phyloP scores from a whole-genome alignment of 92 coral and sea anemone genomes.

The Siderastrea siderea region DNA sequence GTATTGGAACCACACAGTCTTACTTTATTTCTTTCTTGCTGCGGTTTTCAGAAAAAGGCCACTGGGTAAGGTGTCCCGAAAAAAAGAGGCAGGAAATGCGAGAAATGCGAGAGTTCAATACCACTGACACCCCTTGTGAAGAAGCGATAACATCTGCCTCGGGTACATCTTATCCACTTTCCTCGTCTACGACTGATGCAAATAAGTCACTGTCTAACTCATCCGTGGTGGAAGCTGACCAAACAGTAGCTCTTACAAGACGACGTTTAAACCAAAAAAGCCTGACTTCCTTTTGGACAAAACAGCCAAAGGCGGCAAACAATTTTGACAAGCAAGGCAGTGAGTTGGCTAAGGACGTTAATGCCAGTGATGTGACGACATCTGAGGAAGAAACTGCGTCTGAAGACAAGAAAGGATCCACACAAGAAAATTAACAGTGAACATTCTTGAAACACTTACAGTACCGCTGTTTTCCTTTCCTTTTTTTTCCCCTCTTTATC shows the following conservation, averaged over 20 bases:
- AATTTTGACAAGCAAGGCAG: slow-evolving; percentile 3
- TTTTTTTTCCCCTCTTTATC: too few species aligned
- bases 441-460: background rate
- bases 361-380: slow-evolving; percentile 7
- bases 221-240: too few species aligned
- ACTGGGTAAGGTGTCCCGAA: slow-evolving; percentile 25
- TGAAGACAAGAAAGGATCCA: slow-evolving; percentile 16
- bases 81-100: slow-evolving; percentile 2
- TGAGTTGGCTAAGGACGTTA: slow-evolving; percentile 12
- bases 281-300: slow-evolving; percentile 14
- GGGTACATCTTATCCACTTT: too few species aligned
- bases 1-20: too few species aligned
- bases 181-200: slow-evolving; percentile 6
- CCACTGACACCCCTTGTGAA: too few species aligned
- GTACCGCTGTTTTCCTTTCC: background rate
- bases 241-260: slow-evolving; percentile 4
- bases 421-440: slow-evolving; percentile 16
- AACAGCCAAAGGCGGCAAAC: slow-evolving; percentile 3
- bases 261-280: slow-evolving; percentile 1
- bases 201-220: slow-evolving; percentile 18
- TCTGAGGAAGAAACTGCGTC: slow-evolving; percentile 13
- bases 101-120: too few species aligned
- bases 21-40: background rate
- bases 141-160: too few species aligned
- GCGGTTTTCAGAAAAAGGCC: slow-evolving; percentile 12